Base-by-base conservation (phyloP, 2,797 vertebrate genomes). In the Chelmon rostratus region DNA sequence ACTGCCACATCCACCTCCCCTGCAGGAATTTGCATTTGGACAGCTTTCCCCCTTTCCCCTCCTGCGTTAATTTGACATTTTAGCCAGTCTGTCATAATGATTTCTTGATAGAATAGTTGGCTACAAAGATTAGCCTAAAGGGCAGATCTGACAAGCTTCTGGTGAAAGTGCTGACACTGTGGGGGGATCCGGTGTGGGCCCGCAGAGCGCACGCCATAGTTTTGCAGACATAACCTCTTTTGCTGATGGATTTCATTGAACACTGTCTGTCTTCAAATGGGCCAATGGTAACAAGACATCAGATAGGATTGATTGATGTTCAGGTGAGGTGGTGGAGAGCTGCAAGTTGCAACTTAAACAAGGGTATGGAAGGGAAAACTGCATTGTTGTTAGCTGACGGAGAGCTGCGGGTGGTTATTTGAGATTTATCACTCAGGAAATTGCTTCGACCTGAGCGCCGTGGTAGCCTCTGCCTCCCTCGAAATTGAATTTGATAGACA, bases 401-500 rank as follows among this genome's bases (percentile, higher is more conserved):
- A 91, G 76, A 79, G 82, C 88, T 59, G 68, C 75, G 81, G 85
- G 88, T 83, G 85, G 93, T 91, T 90, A 92, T 90, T 83, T 90
- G 89, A 94, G 92, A 95, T 90, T 91, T 90, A 94, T 94, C 93
- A 85, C 84, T 58, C 77, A 73, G 73, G 83, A 93, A 93, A 94
- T 94, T 93, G 93, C 87, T 90, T 91, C 79, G 84, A 94, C 91
- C 91, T 86, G 81, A 83, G 86, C 58, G 86, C 87, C 8, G 57
- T 77, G 65, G 82, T 88, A 86, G 84, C 81, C 71, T 83, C 89
- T 89, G 84, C 93, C 88, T 93, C 82, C 68, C 73, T 81, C 69
- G 66, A 90, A 94, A 95, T 94, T 93, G 82, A 94, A 94, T 95
- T 92, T 95, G 90, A 95, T 91, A 89, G 89, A 93, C 89, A 95